Base-by-base conservation (phyloP, 1,140 invertebrate species). In the Steinernema feltiae region DNA sequence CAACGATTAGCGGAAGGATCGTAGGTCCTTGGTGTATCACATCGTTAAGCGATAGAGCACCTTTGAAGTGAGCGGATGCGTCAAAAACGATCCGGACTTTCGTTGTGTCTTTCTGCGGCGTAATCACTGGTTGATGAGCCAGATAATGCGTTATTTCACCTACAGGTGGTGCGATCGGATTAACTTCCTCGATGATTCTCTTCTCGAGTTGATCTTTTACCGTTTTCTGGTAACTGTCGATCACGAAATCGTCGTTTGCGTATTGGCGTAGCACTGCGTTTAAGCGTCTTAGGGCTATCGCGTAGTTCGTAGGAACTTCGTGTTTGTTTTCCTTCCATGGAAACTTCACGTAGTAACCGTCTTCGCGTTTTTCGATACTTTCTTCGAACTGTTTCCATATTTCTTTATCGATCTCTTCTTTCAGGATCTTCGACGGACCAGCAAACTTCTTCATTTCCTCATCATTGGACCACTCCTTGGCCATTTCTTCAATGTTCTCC, bases 81-180 rank as follows among this genome's bases (percentile, higher is more conserved):
- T 74, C 73, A 7, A 74, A 17, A 2, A 74, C 73, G 21, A 74
- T 72, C 7, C 71, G 71, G 17, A 72, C 35, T 32, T 72, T 84
- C 1, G 85, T 84, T 1, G 85, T 84, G 3, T 71, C 63, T 24
- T 80, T 80, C 31, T 78, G 80, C 17, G 71, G 70, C 24, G 74
- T 81, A 3, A 82, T 21, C 0, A 89, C 86, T 0, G 74, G 74
- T 32, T 89, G 88, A 83, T 89, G 88, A 1, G 88, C 87, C 12
- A 88, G 85, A 87, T 89, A 84, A 84, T 80, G 76, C 2, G 78
- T 12, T 12, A 24, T n/a, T n/a, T n/a, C 27, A 1, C 18, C 30
- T 32, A 41, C 69, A 1, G 48, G 24, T 7, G 29, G 29, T 24
- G 32, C n/a, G 3, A 18, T 15, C 31, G 15, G 29, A 24, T 73